Percentiles rank a stretch among this genome's conserved stretches.
Evolutionary conservation across 2,888 invertebrate species (phyloP).

Genomic region (Pristionchus arcanus): DNA sequence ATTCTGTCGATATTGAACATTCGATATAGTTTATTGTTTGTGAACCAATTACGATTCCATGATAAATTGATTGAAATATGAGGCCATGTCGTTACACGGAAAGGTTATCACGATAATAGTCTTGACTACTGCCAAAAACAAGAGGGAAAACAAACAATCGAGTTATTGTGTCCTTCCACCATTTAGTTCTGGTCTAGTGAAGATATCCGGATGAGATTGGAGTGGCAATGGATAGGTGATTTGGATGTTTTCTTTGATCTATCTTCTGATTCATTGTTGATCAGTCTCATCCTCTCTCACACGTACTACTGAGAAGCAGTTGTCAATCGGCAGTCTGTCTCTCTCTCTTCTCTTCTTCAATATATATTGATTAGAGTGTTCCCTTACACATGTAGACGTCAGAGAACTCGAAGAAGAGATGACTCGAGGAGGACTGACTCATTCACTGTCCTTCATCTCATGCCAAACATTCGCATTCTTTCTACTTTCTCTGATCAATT

Average conservation of each 20-base stretch:
- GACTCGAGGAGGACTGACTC: conserved; percentile 35
- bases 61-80: conserved; percentile 18
- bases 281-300: not conserved
- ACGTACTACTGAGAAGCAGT: conserved; percentile 19
- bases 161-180: conserved; percentile 31
- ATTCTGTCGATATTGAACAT: conserved; percentile 42
- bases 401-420: not conserved
- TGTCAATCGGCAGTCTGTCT: conserved; percentile 27
- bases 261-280: conserved; percentile 40
- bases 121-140: not conserved
- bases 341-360: conserved; percentile 7
- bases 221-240: not conserved
- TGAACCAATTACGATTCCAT: conserved; percentile 11
- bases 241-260: conserved; percentile 1
- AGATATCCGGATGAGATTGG: conserved; percentile 6
- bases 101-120: not conserved
- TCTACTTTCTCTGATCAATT: not conserved
- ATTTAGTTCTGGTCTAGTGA: conserved; percentile 20
- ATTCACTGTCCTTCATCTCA: not conserved
- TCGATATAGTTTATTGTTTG: conserved; percentile 15
- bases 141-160: not conserved
- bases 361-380: conserved; percentile 31
- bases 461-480: not conserved
- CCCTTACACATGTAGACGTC: conserved; percentile 6
- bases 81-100: not conserved